Conservation (phyloP, 35 echinoderm and acorn worm species). For the Hemicentrotus pulcherrimus region DNA sequence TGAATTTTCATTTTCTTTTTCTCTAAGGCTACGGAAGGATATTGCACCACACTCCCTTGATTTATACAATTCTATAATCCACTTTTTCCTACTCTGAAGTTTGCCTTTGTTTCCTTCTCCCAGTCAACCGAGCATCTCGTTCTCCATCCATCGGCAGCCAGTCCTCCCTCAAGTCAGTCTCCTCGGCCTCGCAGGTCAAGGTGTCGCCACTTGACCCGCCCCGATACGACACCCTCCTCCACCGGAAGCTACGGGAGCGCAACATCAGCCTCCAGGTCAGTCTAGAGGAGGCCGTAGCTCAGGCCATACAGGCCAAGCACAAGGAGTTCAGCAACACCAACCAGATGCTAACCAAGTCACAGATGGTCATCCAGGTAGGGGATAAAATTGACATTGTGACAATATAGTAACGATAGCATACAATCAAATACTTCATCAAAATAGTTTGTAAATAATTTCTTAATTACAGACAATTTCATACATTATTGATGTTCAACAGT, state of each 20-base stretch:
- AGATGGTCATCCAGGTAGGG: constrained; percentile 65
- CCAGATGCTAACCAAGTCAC: constrained; percentile 62
- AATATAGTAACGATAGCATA: no score
- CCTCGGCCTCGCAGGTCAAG: constrained; percentile 6
- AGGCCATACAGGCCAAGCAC: constrained; percentile 54
- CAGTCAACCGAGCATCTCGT: neutral
- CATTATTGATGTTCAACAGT: no score
- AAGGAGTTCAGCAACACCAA: constrained; percentile 65
- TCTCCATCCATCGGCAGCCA: constrained; percentile 37
- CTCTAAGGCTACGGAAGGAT: no score
- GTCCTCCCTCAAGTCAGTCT: neutral
- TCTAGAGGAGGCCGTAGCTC: constrained; percentile 54
- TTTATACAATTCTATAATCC: no score
- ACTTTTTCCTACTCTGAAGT: neutral
- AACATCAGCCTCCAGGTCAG: constrained; percentile 57
- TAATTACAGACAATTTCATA: no score
- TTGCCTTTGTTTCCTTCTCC: neutral
- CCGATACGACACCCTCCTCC: constrained; percentile 69
- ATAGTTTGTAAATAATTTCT: no score
- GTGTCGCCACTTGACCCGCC: constrained; percentile 30
- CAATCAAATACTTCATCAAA: no score
- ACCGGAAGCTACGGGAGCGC: constrained; percentile 69
- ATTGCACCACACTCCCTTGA: no score
- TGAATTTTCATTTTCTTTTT: no score
- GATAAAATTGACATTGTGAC: no score